Conservation (phyloP, 2,113 vertebrate species). For the Anarrhichthys ocellatus region DNA sequence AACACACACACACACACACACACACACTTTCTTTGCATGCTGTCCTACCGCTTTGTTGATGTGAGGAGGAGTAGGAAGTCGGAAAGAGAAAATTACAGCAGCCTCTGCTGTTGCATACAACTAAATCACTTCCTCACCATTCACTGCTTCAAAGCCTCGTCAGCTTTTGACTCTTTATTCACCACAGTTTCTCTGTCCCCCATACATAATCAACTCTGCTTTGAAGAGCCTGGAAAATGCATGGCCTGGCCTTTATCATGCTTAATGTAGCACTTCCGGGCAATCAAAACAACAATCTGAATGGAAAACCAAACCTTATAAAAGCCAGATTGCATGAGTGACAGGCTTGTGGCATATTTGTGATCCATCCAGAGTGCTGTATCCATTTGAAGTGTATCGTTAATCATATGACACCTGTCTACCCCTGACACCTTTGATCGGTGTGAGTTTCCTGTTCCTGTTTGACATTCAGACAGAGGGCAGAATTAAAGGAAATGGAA, state of each 20-base stretch:
- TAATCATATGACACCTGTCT: neutral
- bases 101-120: slow-evolving; percentile 24
- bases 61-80: neutral
- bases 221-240: neutral
- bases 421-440: neutral
- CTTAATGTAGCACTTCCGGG: neutral
- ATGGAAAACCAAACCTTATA: neutral
- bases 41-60: neutral
- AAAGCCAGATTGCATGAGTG: neutral
- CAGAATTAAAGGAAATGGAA: slow-evolving; percentile 18
- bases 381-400: neutral
- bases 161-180: neutral
- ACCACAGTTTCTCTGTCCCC: neutral
- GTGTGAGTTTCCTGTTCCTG: slow-evolving; percentile 36
- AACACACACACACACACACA: slow-evolving; percentile 18
- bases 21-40: neutral
- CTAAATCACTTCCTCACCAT: slow-evolving; percentile 3
- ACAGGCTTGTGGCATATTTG: neutral
- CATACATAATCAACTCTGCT: neutral
- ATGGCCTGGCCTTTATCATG: neutral
- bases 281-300: neutral
- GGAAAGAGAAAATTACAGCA: slow-evolving; percentile 5
- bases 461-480: neutral
- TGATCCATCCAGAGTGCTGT: neutral
- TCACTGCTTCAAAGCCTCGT: neutral